Evolutionary conservation across 2,797 vertebrate species (phyloP).

Genomic region (Notoglanidium macrostoma): DNA sequence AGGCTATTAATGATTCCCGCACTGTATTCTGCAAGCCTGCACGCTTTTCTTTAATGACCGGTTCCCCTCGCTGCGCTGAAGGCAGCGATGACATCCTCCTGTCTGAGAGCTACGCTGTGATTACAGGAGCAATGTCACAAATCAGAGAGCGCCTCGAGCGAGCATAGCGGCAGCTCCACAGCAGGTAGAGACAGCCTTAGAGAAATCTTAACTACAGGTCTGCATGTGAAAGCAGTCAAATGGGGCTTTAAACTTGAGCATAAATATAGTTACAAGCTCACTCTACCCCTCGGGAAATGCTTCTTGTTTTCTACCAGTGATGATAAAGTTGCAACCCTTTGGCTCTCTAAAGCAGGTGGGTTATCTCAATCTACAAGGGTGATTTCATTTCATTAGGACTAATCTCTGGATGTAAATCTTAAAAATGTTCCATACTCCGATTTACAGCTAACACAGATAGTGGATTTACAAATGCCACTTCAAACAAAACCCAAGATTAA

Average conservation of each 20-base stretch:
- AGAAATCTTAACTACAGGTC: slow-evolving; percentile 24
- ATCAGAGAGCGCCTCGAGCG: slow-evolving; percentile 21
- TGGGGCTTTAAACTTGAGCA: slow-evolving; percentile 2
- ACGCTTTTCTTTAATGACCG: slow-evolving; percentile 43
- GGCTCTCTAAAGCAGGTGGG: neutral
- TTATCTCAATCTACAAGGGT: neutral
- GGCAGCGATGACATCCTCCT: slow-evolving; percentile 39
- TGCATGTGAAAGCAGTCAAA: slow-evolving; percentile 7
- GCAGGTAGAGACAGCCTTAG: slow-evolving; percentile 28
- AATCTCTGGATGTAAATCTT: slow-evolving; percentile 15
- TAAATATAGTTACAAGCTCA: slow-evolving; percentile 15
- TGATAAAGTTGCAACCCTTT: neutral
- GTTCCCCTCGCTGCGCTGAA: slow-evolving; percentile 17
- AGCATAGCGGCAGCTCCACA: slow-evolving; percentile 14
- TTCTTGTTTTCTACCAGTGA: neutral
- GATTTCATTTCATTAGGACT: neutral
- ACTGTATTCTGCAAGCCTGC: slow-evolving; percentile 34
- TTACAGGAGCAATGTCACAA: slow-evolving; percentile 37
- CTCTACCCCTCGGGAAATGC: neutral
- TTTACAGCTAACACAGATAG: neutral
- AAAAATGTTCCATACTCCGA: neutral
- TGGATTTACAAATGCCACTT: neutral
- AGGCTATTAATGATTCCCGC: slow-evolving; percentile 37
- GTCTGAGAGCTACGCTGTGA: slow-evolving; percentile 37
- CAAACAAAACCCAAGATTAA: slow-evolving; percentile 28